Conservation (phyloP, 2,797 vertebrate genomes). For the Gadopsis bispinosus region DNA sequence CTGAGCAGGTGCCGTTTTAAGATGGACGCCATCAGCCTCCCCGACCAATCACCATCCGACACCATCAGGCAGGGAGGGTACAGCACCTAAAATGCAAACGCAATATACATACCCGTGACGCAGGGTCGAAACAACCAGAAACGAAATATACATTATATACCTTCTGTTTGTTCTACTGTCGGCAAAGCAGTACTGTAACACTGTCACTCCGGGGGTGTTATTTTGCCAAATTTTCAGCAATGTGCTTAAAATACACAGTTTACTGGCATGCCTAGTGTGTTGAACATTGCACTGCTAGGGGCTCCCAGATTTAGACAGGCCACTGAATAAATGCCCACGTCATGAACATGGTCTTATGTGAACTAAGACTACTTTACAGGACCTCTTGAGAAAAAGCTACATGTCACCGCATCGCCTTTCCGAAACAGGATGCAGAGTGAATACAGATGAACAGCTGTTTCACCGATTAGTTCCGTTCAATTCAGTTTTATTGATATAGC, state of each 20-base stretch:
- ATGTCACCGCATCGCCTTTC: neutral
- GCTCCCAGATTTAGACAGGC: neutral
- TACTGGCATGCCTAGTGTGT: neutral
- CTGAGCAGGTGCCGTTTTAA: no score
- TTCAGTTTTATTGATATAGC: no score
- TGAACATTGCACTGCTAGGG: neutral
- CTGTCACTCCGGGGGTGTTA: neutral
- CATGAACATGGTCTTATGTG: neutral
- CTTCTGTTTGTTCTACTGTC: neutral
- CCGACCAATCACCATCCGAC: no score
- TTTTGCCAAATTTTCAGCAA: neutral
- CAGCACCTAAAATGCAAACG: no score
- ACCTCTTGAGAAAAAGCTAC: neutral
- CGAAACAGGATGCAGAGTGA: neutral
- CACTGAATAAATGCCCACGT: neutral
- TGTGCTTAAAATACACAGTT: neutral
- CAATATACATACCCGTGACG: no score
- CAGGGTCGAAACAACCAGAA: neutral
- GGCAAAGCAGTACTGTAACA: neutral
- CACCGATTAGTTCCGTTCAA: neutral
- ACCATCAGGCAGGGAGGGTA: no score
- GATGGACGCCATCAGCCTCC: no score
- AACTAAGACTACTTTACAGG: neutral
- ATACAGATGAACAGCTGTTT: neutral
- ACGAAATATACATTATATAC: neutral